These are phyloP conservation scores for Physella acuta DNA, from an alignment of 1,140 invertebrate species.

Conservation along the genomic window DNA sequence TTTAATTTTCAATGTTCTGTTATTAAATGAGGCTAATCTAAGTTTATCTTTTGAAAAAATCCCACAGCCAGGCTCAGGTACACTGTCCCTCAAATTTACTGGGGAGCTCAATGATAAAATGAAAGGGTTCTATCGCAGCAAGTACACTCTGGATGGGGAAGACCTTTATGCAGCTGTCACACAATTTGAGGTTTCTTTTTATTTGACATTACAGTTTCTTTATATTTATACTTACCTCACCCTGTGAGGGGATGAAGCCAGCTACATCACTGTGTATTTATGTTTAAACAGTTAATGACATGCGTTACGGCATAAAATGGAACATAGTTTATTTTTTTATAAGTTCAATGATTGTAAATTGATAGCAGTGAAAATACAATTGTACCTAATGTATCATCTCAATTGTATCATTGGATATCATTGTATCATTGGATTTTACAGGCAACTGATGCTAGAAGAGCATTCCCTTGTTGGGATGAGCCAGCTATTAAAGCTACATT, in stretches of 20 bases:
- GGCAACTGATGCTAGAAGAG: slow-evolving; percentile 86
- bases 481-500: slow-evolving; percentile 93
- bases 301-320: not conserved
- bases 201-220: not conserved
- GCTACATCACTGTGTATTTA: not conserved
- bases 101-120: slow-evolving; percentile 91
- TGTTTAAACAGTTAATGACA: not conserved
- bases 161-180: slow-evolving; percentile 85
- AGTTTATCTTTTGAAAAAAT: too few relatives aligned
- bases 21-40: too few relatives aligned
- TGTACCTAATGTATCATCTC: too few relatives aligned
- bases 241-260: not conserved
- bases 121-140: slow-evolving; percentile 91
- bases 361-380: too few relatives aligned
- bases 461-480: slow-evolving; percentile 98
- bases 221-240: not conserved
- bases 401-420: too few relatives aligned
- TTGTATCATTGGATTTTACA: too few relatives aligned
- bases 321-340: too few relatives aligned
- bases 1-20: too few relatives aligned
- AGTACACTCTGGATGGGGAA: slow-evolving; percentile 74
- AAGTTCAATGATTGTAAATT: too few relatives aligned
- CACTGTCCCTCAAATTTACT: slow-evolving; percentile 73
- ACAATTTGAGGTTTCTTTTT: slow-evolving; percentile 76
- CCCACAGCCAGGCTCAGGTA: slow-evolving; percentile 68